Evolutionary conservation across 1,140 invertebrate genomes (phyloP), one percentile per base, ranked within the genome.

Genomic region (Zaprionus davidi): DNA sequence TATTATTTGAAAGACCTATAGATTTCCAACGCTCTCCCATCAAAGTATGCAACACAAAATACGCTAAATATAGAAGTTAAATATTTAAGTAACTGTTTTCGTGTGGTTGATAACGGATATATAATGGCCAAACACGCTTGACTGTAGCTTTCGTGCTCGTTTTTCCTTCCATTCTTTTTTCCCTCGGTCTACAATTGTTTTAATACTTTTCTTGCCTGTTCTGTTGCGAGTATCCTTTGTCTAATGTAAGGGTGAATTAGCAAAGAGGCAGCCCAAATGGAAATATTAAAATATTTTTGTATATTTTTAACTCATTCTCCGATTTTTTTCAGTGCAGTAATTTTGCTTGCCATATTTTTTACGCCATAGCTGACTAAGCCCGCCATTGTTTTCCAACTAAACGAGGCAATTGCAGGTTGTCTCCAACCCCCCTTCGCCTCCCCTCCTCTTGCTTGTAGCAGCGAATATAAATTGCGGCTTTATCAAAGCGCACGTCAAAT

Each of bases 391-490:
- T 82, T 88, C 55, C 69, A 90, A 86, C 86, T 90, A 87, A 91
- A 66, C 86, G 82, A 77, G 70, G 75, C 82, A 81, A 87, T 82
- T 82, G 80, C 80, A 60, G 77, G 69, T 69, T 80, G 79, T 68
- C 67, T 64, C 62, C 31, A 49, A 56, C 24, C 41, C 65, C 56
- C 26, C 72, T 28, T 7, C 34, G 5, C 22, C 3, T 17, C 20
- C 22, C 70, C 60, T n/a, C 51, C 38, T 44, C n/a, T 17, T 7
- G 5, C n/a, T 7, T 17, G 76, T 62, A 76, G 68, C 57, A 65
- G 79, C 79, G 91, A 92, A 92, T 92, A 92, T 92, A 92, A 92
- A 92, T 92, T 92, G 91, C 81, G 79, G 84, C 85, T 92, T 86
- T 88, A 83, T 91, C 91, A 92, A 85, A 81, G 88, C 85, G 78